Percentiles rank a stretch among this genome's conserved stretches.
These are phyloP conservation scores for Diachasmimorpha longicaudata DNA, from an alignment of 1,140 invertebrate genomes.

Conservation along the genomic window DNA sequence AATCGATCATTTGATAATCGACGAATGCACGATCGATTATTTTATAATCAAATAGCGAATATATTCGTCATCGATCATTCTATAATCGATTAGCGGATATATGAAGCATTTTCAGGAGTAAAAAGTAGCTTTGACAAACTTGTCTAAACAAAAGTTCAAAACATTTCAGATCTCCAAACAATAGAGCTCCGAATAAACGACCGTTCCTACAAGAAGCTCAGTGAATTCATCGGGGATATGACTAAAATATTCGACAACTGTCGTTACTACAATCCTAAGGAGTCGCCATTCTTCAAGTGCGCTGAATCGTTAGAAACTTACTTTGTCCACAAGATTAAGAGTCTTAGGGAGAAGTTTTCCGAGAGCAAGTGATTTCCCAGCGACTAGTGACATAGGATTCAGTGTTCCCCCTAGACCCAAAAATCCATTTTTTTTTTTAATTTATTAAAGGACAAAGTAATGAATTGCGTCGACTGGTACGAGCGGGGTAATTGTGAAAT, in stretches of 20 bases:
- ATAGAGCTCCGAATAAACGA: constrained; percentile 88
- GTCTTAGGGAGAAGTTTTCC: constrained; percentile 79
- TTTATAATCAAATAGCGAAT: no score
- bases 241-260: constrained; percentile 99
- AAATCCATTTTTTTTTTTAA: constrained; percentile 17
- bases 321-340: constrained; percentile 91
- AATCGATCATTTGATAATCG: no score
- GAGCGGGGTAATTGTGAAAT: no score
- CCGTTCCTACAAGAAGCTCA: constrained; percentile 83
- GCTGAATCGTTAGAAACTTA: constrained; percentile 94
- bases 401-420: not conserved
- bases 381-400: constrained; percentile 19
- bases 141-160: no score
- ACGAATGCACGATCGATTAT: no score
- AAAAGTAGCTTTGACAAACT: no score
- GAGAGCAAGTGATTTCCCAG: constrained; percentile 61
- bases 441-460: constrained; percentile 11
- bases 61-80: no score
- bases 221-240: constrained; percentile 96
- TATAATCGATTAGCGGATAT: no score
- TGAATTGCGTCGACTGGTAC: not conserved
- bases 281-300: constrained; percentile 94
- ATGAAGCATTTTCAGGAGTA: no score
- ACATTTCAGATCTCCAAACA: constrained; percentile 87
- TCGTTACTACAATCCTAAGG: constrained; percentile 94